Evolutionary conservation across 2,113 vertebrate species (phyloP).

Genomic region (Phoenicopterus ruber): DNA sequence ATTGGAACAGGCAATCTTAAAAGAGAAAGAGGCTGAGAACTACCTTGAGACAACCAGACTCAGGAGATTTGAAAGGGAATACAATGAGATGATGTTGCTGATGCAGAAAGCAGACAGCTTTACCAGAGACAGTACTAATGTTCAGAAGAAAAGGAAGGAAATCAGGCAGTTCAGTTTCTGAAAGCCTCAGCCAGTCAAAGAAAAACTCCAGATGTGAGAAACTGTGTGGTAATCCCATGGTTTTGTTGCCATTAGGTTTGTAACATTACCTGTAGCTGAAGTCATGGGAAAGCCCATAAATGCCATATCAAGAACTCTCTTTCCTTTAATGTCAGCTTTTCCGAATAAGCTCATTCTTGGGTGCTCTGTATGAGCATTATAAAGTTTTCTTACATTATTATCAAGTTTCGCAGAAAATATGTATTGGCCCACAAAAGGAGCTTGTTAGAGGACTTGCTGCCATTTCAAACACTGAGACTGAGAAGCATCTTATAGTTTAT

Average conservation of each 20-base stretch:
- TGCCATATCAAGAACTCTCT: background rate
- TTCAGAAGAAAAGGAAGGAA: background rate
- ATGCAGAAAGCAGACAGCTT: background rate
- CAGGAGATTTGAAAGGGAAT: background rate
- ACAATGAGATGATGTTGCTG: background rate
- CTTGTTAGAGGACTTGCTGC: background rate
- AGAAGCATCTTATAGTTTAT: conserved; percentile 22
- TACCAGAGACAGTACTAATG: background rate
- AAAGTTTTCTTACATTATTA: background rate
- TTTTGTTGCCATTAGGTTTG: background rate
- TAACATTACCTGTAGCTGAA: background rate
- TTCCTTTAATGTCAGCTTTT: background rate
- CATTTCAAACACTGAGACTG: background rate
- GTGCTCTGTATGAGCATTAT: background rate
- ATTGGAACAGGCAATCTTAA: background rate
- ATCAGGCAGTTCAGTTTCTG: background rate
- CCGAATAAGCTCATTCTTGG: background rate
- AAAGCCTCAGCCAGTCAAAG: background rate
- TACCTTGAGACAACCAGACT: background rate
- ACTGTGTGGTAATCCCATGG: background rate
- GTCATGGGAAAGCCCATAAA: background rate
- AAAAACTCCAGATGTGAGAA: background rate
- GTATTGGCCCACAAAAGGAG: background rate
- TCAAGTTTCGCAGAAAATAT: background rate
- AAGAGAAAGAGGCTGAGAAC: background rate